These are phyloP conservation scores for Oophaga pumilio DNA, from an alignment of 2,113 vertebrate species.

Conservation along the genomic window DNA sequence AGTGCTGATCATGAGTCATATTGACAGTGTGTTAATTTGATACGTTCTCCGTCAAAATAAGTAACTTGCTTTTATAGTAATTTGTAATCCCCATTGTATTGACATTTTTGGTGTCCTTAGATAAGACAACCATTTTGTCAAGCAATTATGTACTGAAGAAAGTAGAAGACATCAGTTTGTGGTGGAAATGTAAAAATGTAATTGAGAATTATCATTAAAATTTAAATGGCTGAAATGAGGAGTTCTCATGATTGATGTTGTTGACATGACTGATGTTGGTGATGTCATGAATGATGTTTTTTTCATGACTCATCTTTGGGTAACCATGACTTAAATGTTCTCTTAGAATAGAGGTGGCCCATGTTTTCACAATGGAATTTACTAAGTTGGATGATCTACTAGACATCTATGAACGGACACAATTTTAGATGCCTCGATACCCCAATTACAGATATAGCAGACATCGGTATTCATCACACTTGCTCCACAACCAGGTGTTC, in stretches of 20 bases:
- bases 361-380: no score
- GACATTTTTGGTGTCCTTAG: not conserved
- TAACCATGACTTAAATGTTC: no score
- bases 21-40: conserved; percentile 15
- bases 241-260: not conserved
- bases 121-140: not conserved
- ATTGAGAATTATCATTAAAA: not conserved
- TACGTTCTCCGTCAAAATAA: conserved; percentile 2
- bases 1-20: not conserved
- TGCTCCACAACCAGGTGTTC: not conserved
- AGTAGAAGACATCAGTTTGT: not conserved
- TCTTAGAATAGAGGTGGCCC: no score
- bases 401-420: no score
- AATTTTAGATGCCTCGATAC: no score
- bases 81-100: not conserved
- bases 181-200: not conserved
- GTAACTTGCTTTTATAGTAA: not conserved
- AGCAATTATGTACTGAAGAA: not conserved
- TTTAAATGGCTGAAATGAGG: not conserved
- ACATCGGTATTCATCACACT: no score
- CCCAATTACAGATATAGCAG: no score
- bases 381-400: no score
- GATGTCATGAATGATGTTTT: no score
- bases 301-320: no score
- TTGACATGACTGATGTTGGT: no score